These are phyloP conservation scores for Coreoperca whiteheadi DNA, from an alignment of 2,113 vertebrate species.

Conservation along the genomic window DNA sequence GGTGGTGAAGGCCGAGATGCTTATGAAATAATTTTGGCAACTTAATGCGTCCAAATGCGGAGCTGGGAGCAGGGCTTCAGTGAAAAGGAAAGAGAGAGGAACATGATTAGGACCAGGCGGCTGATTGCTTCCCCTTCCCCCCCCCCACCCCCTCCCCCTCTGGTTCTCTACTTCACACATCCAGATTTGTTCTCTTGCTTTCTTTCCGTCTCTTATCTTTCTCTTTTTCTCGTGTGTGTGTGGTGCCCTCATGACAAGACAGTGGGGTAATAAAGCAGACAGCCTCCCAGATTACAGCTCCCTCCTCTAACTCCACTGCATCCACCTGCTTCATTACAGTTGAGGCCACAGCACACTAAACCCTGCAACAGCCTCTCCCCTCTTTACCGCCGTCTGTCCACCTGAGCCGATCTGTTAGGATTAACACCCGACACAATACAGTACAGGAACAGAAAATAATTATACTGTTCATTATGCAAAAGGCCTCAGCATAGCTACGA, in stretches of 20 bases:
- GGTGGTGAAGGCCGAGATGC: constrained; percentile 77
- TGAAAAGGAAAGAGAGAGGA: constrained; percentile 60
- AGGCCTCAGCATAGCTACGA: constrained; percentile 41
- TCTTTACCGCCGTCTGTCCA: constrained; percentile 72
- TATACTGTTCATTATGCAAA: constrained; percentile 64
- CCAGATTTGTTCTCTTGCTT: constrained; percentile 28
- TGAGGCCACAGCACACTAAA: constrained; percentile 60
- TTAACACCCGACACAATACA: constrained; percentile 49
- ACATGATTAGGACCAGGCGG: constrained; percentile 69
- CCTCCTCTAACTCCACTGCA: constrained; percentile 30
- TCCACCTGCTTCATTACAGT: constrained; percentile 73
- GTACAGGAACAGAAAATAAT: constrained; percentile 55
- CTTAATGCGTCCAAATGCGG: constrained; percentile 68
- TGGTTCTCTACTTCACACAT: constrained; percentile 50
- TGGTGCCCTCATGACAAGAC: constrained; percentile 46
- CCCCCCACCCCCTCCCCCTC: constrained; percentile 28
- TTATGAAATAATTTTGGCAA: constrained; percentile 82
- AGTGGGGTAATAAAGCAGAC: constrained; percentile 64
- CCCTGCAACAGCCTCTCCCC: constrained; percentile 45
- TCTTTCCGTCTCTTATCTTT: neutral
- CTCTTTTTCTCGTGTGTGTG: constrained; percentile 33
- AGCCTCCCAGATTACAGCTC: constrained; percentile 62
- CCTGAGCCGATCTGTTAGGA: constrained; percentile 66
- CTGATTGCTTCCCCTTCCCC: constrained; percentile 71
- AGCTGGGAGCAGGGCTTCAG: constrained; percentile 62